Evolutionary conservation across 2,888 invertebrate species (phyloP).

Genomic region (Lacanobia oleracea): DNA sequence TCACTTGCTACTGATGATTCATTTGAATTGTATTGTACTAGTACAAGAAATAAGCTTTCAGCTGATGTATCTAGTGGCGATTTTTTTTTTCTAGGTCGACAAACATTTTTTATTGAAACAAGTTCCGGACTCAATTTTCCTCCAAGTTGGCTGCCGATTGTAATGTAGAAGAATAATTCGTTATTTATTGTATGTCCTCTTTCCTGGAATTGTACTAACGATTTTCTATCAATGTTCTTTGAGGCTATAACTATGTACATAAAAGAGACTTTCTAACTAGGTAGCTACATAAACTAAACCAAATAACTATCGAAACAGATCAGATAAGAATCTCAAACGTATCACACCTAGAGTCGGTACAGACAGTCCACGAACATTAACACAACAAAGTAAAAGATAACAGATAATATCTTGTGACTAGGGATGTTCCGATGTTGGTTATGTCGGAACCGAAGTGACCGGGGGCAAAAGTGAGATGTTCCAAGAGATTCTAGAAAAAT

Average conservation of each 20-base stretch:
- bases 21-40: too few relatives aligned
- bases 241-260: neutral
- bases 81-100: too few relatives aligned
- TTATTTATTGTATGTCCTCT: neutral
- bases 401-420: slow-evolving; percentile 10
- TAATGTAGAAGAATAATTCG: neutral
- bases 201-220: neutral
- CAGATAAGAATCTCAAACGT: slow-evolving; percentile 35
- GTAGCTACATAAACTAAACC: slow-evolving; percentile 7
- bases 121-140: neutral
- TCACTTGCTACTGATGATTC: too few relatives aligned
- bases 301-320: slow-evolving; percentile 13
- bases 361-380: slow-evolving; percentile 29
- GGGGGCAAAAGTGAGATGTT: too few relatives aligned
- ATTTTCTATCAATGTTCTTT: neutral
- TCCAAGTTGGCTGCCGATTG: too few relatives aligned
- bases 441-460: too few relatives aligned
- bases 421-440: too few relatives aligned
- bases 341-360: slow-evolving; percentile 17
- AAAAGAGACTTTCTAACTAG: neutral
- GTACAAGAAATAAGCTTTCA: too few relatives aligned
- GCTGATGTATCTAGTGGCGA: too few relatives aligned
- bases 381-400: slow-evolving; percentile 39
- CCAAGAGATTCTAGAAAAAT: too few relatives aligned
- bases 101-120: too few relatives aligned